Evolutionary conservation across 1,140 invertebrate genomes (phyloP).

Genomic region (Saccostrea echinata): DNA sequence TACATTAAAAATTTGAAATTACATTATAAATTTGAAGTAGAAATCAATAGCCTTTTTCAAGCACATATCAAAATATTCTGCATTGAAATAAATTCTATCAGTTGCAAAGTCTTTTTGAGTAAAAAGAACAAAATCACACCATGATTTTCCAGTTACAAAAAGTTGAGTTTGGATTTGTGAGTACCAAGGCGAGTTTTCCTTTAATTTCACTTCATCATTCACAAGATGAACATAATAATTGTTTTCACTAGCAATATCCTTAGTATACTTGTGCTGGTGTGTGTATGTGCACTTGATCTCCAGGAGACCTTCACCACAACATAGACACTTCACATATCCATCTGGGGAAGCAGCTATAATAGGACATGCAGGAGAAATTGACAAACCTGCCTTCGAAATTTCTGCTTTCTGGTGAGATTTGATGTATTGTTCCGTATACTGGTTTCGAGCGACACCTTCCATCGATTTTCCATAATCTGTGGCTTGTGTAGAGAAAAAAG

Average conservation of each 20-base stretch:
- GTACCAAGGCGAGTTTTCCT: too few species aligned
- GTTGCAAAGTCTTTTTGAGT: too few species aligned
- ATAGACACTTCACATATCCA: constrained; percentile 40
- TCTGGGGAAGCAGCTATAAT: constrained; percentile 39
- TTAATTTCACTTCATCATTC: constrained; percentile 22
- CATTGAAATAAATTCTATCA: too few species aligned
- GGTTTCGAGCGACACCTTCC: background rate
- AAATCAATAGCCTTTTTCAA: too few species aligned
- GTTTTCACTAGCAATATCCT: background rate
- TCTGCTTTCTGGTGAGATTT: background rate
- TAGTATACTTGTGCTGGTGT: background rate
- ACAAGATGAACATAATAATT: too few species aligned
- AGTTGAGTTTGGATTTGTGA: too few species aligned
- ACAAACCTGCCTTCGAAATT: background rate
- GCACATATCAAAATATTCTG: too few species aligned
- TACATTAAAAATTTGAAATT: background rate
- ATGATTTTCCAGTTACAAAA: too few species aligned
- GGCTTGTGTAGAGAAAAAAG: background rate
- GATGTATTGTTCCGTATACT: constrained; percentile 16
- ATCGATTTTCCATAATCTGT: background rate
- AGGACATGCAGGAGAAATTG: background rate
- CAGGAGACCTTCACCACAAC: constrained; percentile 42
- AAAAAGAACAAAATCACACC: too few species aligned
- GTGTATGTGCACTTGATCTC: constrained; percentile 42
- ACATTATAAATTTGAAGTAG: too few species aligned